Evolutionary conservation across 2,797 vertebrate species (phyloP).

Genomic region (Anolis apletophallus): DNA sequence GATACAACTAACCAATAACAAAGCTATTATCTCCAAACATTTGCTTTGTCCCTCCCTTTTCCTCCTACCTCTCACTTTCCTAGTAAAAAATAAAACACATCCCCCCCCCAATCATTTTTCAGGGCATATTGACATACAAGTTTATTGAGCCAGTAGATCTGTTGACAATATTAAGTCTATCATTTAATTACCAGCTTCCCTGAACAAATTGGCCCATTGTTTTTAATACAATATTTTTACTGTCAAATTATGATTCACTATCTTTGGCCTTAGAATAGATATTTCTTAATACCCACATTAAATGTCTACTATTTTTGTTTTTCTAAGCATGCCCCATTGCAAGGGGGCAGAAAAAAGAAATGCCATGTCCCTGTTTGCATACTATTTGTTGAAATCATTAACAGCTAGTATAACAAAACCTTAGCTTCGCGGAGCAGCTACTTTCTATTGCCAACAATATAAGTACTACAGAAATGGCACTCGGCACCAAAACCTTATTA

Average conservation of each 20-base stretch:
- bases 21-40: too few species aligned
- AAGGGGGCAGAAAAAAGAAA: not conserved
- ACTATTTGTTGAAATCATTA: not conserved
- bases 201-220: not conserved
- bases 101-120: too few species aligned
- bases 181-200: not conserved
- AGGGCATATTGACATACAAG: not conserved
- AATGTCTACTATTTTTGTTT: not conserved
- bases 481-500: slow-evolving; percentile 35
- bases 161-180: not conserved
- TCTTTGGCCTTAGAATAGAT: not conserved
- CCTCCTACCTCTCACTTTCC: too few species aligned
- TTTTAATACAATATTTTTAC: not conserved
- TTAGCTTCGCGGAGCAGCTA: slow-evolving; percentile 27
- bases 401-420: not conserved
- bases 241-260: not conserved
- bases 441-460: slow-evolving; percentile 40
- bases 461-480: slow-evolving; percentile 12
- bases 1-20: too few species aligned
- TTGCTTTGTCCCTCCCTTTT: too few species aligned
- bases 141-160: not conserved
- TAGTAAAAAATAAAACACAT: too few species aligned
- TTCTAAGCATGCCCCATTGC: not conserved
- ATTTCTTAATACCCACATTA: not conserved
- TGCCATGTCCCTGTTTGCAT: not conserved